Evolutionary conservation across 2,888 invertebrate species (phyloP).

Genomic region (Epistrophe grossulariae): DNA sequence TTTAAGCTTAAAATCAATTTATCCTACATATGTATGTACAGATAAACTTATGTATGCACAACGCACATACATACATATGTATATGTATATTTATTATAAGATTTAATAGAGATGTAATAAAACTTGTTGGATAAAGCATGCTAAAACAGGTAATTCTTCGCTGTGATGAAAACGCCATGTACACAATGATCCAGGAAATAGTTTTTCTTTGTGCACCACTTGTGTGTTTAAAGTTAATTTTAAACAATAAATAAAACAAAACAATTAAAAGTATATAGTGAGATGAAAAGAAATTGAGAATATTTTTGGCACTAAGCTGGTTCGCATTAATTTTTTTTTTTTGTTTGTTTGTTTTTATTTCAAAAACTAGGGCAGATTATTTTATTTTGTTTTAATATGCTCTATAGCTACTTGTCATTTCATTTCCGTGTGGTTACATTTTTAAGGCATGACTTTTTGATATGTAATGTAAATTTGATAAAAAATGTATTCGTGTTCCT

Average conservation of each 20-base stretch:
- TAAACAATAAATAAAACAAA: slow-evolving; percentile 33
- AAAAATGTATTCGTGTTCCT: background rate
- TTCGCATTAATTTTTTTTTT: slow-evolving; percentile 33
- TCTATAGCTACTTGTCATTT: background rate
- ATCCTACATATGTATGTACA: background rate
- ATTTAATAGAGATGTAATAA: background rate
- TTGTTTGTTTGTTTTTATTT: slow-evolving; percentile 13
- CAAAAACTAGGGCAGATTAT: slow-evolving; percentile 44
- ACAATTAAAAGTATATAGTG: background rate
- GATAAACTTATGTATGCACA: no score
- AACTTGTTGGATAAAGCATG: background rate
- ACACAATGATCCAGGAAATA: slow-evolving; percentile 62
- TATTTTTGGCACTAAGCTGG: slow-evolving; percentile 48
- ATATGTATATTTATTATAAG: background rate
- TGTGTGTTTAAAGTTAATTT: slow-evolving; percentile 26
- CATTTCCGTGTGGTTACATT: slow-evolving; percentile 4
- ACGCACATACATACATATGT: no score
- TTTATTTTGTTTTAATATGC: slow-evolving; percentile 1
- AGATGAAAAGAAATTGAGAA: background rate
- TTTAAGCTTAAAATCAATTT: background rate
- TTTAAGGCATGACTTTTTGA: background rate
- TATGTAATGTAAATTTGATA: background rate
- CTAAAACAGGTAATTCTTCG: slow-evolving; percentile 50
- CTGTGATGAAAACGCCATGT: slow-evolving; percentile 1
- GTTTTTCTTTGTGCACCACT: slow-evolving; percentile 15